Conservation (phyloP, 2,113 vertebrate genomes). For the Echinops telfairi region DNA sequence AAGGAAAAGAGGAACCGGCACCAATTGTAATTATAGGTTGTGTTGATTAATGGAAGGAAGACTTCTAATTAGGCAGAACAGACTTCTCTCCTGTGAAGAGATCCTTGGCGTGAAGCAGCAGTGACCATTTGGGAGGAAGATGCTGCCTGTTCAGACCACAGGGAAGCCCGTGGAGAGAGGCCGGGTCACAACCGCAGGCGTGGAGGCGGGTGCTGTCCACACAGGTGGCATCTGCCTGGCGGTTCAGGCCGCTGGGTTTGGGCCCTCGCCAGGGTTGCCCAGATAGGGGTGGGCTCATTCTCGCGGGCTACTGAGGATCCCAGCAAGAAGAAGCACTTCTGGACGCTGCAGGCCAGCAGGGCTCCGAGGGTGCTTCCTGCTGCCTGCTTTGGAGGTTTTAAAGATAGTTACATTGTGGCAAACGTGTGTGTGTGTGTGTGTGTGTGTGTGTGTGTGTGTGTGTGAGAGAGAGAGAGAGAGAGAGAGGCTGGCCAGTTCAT, state of each 20-base stretch:
- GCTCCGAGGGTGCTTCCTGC: not conserved
- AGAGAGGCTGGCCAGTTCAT: no score
- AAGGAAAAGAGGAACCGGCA: constrained; percentile 56
- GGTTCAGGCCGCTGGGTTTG: not conserved
- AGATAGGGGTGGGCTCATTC: not conserved
- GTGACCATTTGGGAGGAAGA: not conserved
- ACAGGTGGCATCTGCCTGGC: not conserved
- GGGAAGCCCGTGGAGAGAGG: no score
- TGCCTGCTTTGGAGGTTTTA: not conserved
- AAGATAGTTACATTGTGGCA: not conserved
- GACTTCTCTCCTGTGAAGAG: not conserved
- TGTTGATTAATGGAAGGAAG: constrained; percentile 59
- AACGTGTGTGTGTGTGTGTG: no score
- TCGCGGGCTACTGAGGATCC: not conserved
- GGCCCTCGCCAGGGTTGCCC: not conserved
- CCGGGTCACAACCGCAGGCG: not conserved
- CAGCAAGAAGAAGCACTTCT: not conserved
- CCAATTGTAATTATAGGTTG: constrained; percentile 40
- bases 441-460: not conserved
- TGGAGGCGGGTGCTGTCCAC: not conserved
- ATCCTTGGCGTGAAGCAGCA: not conserved
- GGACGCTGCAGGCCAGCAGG: fast-evolving
- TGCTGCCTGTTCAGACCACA: not conserved
- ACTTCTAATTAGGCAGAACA: not conserved
- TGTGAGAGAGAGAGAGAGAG: not conserved